A percentile compares a stretch with the other conserved stretches of the same genome.
phyloP scores from a whole-genome alignment of 92 coral and sea anemone species.

The Epizoanthus ramosus region DNA sequence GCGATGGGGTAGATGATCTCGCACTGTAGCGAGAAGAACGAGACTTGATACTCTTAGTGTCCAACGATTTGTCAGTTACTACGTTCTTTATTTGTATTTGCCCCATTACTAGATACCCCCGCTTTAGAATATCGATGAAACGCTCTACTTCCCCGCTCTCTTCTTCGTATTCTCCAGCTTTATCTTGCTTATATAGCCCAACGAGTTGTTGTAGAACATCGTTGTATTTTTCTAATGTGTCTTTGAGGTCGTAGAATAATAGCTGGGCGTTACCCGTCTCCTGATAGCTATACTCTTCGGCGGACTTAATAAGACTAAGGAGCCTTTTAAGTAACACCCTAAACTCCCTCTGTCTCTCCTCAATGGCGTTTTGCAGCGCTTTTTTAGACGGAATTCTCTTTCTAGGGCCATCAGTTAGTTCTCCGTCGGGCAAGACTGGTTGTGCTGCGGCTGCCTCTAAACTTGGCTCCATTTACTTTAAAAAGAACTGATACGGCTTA shows the following conservation, averaged over 20 bases:
- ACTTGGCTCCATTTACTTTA: constrained; percentile 24
- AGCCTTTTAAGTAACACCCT: not conserved
- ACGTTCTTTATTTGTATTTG: constrained; percentile 13
- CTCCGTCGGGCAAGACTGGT: constrained; percentile 13
- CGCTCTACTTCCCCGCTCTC: constrained; percentile 14
- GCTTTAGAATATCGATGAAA: not conserved
- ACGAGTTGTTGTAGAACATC: constrained; percentile 4
- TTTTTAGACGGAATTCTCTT: not conserved
- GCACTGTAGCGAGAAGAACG: not conserved
- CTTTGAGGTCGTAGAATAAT: constrained; percentile 16
- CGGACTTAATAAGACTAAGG: constrained; percentile 19
- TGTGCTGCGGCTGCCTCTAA: constrained; percentile 11
- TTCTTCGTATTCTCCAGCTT: constrained; percentile 11
- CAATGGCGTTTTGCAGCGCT: constrained; percentile 7
- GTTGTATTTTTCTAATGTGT: constrained; percentile 14
- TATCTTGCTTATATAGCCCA: constrained; percentile 8
- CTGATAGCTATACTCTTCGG: constrained; percentile 18
- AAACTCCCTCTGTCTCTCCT: not conserved
- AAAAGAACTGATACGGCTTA: not conserved
- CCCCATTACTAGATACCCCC: constrained; percentile 9
- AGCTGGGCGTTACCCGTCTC: constrained; percentile 5
- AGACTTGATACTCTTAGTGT: constrained; percentile 10
- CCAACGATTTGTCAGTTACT: constrained; percentile 7
- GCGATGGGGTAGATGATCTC: constrained; percentile 11
- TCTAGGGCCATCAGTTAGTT: not conserved